These are phyloP conservation scores for Halocaridina rubra DNA, from an alignment of 2,888 invertebrate genomes.

Conservation along the genomic window DNA sequence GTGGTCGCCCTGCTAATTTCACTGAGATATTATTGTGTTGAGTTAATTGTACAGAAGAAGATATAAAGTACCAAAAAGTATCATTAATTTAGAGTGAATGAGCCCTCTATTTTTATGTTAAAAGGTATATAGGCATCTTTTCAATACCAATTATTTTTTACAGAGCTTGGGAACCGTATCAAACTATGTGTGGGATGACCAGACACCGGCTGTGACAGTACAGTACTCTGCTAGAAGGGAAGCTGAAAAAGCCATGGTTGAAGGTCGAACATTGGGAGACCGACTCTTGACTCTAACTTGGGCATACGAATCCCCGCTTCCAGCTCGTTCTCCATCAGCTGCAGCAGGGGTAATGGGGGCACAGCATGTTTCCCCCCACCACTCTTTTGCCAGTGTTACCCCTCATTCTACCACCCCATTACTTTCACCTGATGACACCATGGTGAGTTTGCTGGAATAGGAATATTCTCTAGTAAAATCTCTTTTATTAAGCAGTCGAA, in stretches of 20 bases:
- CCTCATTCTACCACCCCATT: constrained; percentile 50
- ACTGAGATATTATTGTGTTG: too few relatives aligned
- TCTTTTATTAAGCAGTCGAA: too few relatives aligned
- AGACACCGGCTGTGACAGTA: constrained; percentile 80
- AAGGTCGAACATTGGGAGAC: constrained; percentile 82
- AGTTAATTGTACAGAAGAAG: too few relatives aligned
- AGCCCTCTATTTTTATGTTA: too few relatives aligned
- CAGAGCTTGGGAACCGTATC: constrained; percentile 90
- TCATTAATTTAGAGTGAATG: too few relatives aligned
- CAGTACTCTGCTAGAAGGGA: constrained; percentile 82
- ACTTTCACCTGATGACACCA: constrained; percentile 38
- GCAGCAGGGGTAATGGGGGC: neutral
- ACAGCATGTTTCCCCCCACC: constrained; percentile 27
- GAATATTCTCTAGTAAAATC: too few relatives aligned
- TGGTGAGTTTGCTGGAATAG: constrained; percentile 18
- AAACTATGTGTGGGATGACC: constrained; percentile 81
- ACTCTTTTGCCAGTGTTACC: constrained; percentile 22
- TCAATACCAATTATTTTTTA: neutral
- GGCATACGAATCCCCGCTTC: constrained; percentile 64
- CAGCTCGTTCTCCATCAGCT: constrained; percentile 12
- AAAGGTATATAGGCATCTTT: too few relatives aligned
- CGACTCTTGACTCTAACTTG: constrained; percentile 71
- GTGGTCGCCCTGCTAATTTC: too few relatives aligned
- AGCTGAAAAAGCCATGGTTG: constrained; percentile 81
- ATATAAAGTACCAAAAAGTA: too few relatives aligned